Evolutionary conservation across 2,797 vertebrate species (phyloP).

Genomic region (Tinamus major): DNA sequence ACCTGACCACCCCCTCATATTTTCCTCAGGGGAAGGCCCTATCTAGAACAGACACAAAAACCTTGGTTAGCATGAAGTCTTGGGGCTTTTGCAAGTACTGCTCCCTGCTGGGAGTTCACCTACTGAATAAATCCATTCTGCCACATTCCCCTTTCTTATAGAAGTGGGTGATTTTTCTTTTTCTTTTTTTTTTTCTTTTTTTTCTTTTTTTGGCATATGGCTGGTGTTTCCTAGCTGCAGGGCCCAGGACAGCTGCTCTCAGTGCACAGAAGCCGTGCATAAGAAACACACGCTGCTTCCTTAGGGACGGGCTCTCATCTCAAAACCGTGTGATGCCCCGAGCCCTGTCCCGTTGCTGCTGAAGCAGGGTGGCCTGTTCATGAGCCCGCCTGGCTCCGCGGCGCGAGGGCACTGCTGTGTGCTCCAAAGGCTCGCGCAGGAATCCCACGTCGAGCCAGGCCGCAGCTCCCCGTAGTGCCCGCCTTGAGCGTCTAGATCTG

Average conservation of each 20-base stretch:
- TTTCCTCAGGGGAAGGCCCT: conserved; percentile 59
- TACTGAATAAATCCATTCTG: conserved; percentile 17
- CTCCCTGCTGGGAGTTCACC: conserved; percentile 46
- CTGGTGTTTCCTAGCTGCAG: not conserved
- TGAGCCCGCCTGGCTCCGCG: fast-evolving
- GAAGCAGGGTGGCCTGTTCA: fast-evolving
- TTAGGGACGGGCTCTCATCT: not conserved
- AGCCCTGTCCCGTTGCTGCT: not conserved
- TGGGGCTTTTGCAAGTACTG: conserved; percentile 21
- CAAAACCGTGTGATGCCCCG: fast-evolving
- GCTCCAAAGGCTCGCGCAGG: not conserved
- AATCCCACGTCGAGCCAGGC: fast-evolving
- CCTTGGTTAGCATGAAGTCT: conserved; percentile 48
- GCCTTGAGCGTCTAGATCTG: fast-evolving
- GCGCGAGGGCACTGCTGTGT: not conserved
- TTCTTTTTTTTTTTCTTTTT: not conserved
- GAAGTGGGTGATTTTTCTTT: not conserved
- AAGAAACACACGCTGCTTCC: not conserved
- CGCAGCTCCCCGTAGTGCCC: fast-evolving
- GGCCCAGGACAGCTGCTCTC: not conserved
- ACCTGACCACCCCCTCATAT: conserved; percentile 35
- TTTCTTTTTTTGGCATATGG: not conserved
- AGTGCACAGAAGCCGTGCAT: not conserved
- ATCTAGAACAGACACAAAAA: conserved; percentile 57
- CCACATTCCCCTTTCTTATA: not conserved